Evolutionary conservation across 2,797 vertebrate species (phyloP).

Genomic region (Chaetophractus vellerosus): DNA sequence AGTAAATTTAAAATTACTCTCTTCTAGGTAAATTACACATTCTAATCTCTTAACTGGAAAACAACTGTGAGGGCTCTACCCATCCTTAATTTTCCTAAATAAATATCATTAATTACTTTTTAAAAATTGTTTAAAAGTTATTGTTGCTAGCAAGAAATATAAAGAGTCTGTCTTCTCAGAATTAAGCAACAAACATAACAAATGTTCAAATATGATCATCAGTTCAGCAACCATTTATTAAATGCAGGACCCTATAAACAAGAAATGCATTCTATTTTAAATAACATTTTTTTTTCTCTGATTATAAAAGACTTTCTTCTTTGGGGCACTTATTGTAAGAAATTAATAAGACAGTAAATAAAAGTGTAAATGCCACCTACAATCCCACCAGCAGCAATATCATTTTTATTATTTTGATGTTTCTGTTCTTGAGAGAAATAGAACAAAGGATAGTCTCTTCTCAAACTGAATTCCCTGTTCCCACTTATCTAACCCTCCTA

Average conservation of each 20-base stretch:
- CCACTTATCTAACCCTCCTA: too few relatives aligned
- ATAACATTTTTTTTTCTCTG: slow-evolving; percentile 5
- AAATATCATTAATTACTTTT: slow-evolving; percentile 33
- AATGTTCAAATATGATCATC: slow-evolving; percentile 37
- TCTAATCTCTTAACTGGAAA: slow-evolving; percentile 72
- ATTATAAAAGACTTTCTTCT: not conserved
- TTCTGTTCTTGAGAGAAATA: not conserved
- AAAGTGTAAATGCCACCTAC: not conserved
- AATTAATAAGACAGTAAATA: not conserved
- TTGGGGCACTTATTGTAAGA: not conserved
- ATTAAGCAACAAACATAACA: slow-evolving; percentile 32
- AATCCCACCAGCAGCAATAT: not conserved
- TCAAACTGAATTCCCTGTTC: too few relatives aligned
- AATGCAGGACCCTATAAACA: not conserved
- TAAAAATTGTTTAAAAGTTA: not conserved
- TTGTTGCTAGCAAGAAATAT: slow-evolving; percentile 20
- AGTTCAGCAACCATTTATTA: slow-evolving; percentile 41
- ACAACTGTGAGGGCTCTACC: slow-evolving; percentile 16
- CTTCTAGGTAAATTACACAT: slow-evolving; percentile 70
- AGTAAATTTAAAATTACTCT: slow-evolving; percentile 81
- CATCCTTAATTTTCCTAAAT: slow-evolving; percentile 30
- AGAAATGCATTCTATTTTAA: slow-evolving; percentile 19
- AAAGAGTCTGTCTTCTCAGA: slow-evolving; percentile 8
- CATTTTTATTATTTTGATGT: slow-evolving; percentile 39
- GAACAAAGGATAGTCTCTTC: too few relatives aligned